Evolutionary conservation across 2,888 invertebrate species (phyloP).

Genomic region (Andrena trimmerana): DNA sequence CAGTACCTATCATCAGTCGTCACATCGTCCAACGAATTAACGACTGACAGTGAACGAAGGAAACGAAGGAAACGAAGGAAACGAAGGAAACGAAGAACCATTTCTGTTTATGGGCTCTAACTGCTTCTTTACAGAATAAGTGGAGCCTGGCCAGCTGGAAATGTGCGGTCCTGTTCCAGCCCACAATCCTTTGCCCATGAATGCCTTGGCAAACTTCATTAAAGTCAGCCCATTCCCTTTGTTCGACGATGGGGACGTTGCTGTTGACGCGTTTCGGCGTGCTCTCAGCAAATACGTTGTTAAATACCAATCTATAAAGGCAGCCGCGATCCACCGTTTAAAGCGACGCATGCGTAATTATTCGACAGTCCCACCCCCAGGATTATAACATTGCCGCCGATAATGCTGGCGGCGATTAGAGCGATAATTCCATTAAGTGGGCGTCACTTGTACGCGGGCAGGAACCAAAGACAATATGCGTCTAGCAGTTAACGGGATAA

Average conservation of each 20-base stretch:
- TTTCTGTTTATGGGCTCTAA: constrained; percentile 6
- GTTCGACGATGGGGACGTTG: constrained; percentile 6
- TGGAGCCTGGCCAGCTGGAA: constrained; percentile 23
- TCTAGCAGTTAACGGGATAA: constrained; percentile 23
- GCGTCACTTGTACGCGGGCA: constrained; percentile 31
- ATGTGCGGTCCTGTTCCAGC: constrained; percentile 40
- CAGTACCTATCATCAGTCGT: neutral
- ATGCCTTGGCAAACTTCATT: constrained; percentile 63
- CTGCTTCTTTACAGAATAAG: constrained; percentile 45
- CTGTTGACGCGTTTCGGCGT: constrained; percentile 23
- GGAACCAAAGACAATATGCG: constrained; percentile 34
- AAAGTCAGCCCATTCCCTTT: constrained; percentile 50
- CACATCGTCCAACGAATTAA: constrained; percentile 9
- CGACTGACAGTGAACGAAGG: neutral
- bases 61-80: no score
- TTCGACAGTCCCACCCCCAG: constrained; percentile 15
- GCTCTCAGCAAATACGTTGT: constrained; percentile 36
- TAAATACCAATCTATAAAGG: constrained; percentile 45
- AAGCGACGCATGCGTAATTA: constrained; percentile 36
- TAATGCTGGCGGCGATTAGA: constrained; percentile 42
- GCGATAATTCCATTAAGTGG: constrained; percentile 37
- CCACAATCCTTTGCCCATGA: constrained; percentile 36
- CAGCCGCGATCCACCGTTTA: constrained; percentile 22
- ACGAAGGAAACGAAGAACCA: neutral
- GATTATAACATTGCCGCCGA: constrained; percentile 39